Base-by-base conservation (phyloP, 1,140 invertebrate species). In the Nasonia vitripennis region DNA sequence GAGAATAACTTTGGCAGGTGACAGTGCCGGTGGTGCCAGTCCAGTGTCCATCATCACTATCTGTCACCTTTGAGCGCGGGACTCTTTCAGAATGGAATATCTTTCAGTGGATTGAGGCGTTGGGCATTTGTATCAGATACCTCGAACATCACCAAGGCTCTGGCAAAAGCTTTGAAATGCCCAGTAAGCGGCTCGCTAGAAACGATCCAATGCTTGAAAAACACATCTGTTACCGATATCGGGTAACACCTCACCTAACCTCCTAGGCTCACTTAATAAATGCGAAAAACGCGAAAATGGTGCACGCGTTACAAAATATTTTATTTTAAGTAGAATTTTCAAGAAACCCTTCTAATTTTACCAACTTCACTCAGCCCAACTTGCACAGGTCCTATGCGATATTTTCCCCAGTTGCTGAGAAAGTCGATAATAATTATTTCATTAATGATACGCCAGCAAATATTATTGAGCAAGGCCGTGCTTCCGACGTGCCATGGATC, bases 51-150 rank as follows among this genome's bases (percentile, higher is more conserved):
- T 87, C 94, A 95, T 89, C 96, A 96, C 89, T 93, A 95, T 86
- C 86, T 96, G 20, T 95, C 92, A 23, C 90, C 90, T 17, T 83
- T 91, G 78, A 92, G 90, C 41, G 85, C 86, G 7, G 90, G 89
- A 10, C 89, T 93, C 6, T 93, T 93, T 74, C 34, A 74, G 23
- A 74, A 95, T 74, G 97, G 95, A 9, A 96, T 98, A 71, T 95
- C 97, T 0, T 95, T 96, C 92, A 97, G 97, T 89, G 97, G 97
- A 6, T 91, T 97, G 1, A 92, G 94, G 87, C 95, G 95, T 2
- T 98, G 96, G 97, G 95, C 96, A 0, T 93, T 96, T 55, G 94
- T 95, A 1, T 93, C 95, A 88, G 95, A 96, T 71, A 94, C 96
- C 0, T 90, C 94, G 1, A 93, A 95, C 85, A 97, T 97, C 88